A percentile compares a stretch with the other conserved stretches of the same genome.
Evolutionary conservation across 1,140 invertebrate genomes (phyloP).

Genomic region (Pseudomyrmex sp.): DNA sequence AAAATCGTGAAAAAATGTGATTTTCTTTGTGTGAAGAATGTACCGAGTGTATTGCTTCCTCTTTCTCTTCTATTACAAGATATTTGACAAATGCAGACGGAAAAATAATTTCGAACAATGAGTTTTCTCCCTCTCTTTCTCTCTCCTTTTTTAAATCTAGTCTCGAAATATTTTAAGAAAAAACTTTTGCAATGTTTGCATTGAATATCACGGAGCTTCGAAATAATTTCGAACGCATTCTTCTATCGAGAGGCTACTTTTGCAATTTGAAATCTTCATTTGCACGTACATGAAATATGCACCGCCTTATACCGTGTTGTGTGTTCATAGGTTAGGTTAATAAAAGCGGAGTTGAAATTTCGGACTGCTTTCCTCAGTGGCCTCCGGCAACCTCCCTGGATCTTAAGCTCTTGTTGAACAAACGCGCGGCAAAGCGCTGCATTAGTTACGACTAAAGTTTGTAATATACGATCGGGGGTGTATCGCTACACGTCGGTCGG

Average conservation of each 20-base stretch:
- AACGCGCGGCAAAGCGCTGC: slow-evolving; percentile 68
- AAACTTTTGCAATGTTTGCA: no score
- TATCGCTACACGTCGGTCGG: slow-evolving; percentile 62
- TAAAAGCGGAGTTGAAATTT: slow-evolving; percentile 61
- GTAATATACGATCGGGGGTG: slow-evolving; percentile 71
- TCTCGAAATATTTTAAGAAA: no score
- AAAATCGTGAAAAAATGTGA: background rate
- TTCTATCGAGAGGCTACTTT: no score
- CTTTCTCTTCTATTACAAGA: background rate
- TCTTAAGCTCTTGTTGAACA: slow-evolving; percentile 66
- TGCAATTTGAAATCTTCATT: background rate
- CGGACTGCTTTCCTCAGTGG: slow-evolving; percentile 33
- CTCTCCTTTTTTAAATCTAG: no score
- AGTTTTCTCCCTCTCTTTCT: no score
- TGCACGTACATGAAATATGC: background rate
- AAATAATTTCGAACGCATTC: no score
- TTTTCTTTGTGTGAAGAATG: background rate
- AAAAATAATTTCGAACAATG: no score
- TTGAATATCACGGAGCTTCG: no score
- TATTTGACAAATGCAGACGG: no score
- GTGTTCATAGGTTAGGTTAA: slow-evolving; percentile 8
- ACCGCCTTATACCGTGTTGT: background rate
- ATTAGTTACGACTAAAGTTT: slow-evolving; percentile 74
- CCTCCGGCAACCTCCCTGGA: slow-evolving; percentile 30
- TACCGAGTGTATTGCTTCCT: background rate